These are phyloP conservation scores for Triplophysa tibetana DNA, from an alignment of 2,113 vertebrate species.

Conservation along the genomic window DNA sequence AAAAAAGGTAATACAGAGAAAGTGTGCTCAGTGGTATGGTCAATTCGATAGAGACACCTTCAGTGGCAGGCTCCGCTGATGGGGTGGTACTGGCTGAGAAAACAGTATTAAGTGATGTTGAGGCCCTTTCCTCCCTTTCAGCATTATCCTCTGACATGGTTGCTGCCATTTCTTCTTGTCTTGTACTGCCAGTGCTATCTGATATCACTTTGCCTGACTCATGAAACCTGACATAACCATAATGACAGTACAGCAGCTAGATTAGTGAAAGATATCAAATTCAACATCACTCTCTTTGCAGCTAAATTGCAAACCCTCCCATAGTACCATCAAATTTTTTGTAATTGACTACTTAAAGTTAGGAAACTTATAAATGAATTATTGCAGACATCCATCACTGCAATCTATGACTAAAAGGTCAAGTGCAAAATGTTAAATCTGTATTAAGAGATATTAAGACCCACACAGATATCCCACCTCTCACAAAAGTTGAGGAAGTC, in stretches of 20 bases:
- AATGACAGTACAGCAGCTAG: background rate
- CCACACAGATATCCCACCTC: no score
- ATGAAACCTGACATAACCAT: background rate
- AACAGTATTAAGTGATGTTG: background rate
- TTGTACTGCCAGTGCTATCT: background rate
- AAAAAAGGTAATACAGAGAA: background rate
- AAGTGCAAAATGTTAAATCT: no score
- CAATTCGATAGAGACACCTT: background rate
- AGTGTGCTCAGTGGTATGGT: background rate
- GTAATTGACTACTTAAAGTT: no score
- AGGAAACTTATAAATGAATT: no score
- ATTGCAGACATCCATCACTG: no score
- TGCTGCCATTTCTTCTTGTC: background rate
- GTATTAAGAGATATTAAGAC: no score
- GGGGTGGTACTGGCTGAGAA: background rate
- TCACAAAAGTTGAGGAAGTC: no score
- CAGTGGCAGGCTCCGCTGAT: background rate
- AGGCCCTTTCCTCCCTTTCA: conserved; percentile 7
- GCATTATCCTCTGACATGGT: conserved; percentile 1
- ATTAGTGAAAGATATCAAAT: background rate
- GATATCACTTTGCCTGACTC: background rate
- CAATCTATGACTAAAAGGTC: no score
- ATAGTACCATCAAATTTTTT: background rate
- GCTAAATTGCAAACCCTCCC: background rate
- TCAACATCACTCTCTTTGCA: background rate